Evolutionary conservation across 2,113 vertebrate species (phyloP).

Genomic region (Tamias sibiricus): DNA sequence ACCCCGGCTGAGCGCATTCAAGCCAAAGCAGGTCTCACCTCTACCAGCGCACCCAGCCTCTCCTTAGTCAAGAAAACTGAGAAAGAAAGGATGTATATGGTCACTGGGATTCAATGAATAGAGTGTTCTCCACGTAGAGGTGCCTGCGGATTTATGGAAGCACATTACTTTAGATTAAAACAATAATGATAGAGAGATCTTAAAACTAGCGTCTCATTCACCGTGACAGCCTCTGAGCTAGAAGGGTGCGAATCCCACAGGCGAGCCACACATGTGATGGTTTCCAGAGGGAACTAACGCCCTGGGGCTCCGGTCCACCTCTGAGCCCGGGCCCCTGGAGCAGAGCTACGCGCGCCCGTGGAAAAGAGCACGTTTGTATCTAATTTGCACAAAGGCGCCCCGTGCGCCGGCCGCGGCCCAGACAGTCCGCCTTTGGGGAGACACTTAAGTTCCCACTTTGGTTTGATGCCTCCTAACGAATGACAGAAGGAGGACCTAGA

Average conservation of each 20-base stretch:
- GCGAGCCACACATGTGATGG: rapidly evolving
- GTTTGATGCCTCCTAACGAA: not conserved
- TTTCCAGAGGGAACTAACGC: not conserved
- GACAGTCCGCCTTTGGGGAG: not conserved
- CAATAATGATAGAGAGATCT: not conserved
- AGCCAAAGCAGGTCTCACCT: not conserved
- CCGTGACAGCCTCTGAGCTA: not conserved
- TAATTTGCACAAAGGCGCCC: not conserved
- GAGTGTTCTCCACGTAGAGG: too few species aligned
- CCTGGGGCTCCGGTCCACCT: rapidly evolving
- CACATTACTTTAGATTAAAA: not conserved
- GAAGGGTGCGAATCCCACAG: not conserved
- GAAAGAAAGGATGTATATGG: not conserved
- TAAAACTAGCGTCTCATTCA: not conserved
- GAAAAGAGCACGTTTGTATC: not conserved
- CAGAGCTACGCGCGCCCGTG: rapidly evolving
- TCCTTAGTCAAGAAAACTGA: not conserved
- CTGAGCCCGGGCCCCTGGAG: not conserved
- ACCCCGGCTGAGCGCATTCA: not conserved
- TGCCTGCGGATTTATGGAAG: not conserved
- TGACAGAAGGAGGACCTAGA: not conserved
- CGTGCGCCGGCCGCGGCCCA: rapidly evolving
- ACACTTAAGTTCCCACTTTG: not conserved
- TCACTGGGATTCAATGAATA: not conserved
- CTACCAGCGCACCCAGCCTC: not conserved